phyloP scores from a whole-genome alignment of 2,113 vertebrate genomes.

The Dipodomys spectabilis region DNA sequence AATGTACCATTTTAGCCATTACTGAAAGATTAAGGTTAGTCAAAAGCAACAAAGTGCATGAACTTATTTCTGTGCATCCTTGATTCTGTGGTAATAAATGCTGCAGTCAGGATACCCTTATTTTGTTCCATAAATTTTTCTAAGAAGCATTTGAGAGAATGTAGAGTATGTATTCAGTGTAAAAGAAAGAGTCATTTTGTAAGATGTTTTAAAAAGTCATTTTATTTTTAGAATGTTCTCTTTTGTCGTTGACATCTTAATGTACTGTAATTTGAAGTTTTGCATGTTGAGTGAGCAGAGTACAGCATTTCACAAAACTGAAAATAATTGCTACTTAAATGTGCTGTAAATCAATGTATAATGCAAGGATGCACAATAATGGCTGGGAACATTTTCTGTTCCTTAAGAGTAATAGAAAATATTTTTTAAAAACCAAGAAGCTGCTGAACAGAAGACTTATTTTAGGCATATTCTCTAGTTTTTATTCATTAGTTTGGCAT shows the following conservation, averaged over 20 bases:
- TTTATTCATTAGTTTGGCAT: slow-evolving; percentile 12
- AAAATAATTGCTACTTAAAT: slow-evolving; percentile 70
- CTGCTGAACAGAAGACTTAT: not conserved
- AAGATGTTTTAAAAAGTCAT: slow-evolving; percentile 57
- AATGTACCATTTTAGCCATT: not conserved
- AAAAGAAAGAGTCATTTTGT: slow-evolving; percentile 64
- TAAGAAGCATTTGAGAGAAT: slow-evolving; percentile 36
- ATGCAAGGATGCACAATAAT: slow-evolving; percentile 16
- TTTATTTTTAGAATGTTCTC: slow-evolving; percentile 73
- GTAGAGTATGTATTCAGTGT: slow-evolving; percentile 24
- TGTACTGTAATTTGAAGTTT: slow-evolving; percentile 72
- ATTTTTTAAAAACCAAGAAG: not conserved
- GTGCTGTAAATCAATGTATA: slow-evolving; percentile 55
- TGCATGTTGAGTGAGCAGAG: slow-evolving; percentile 62
- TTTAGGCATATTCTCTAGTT: not conserved
- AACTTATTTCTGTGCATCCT: not conserved
- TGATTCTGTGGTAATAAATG: not conserved
- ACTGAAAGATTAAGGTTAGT: not conserved
- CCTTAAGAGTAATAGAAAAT: not conserved
- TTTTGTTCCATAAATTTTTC: not conserved
- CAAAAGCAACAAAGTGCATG: not conserved
- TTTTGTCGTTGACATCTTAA: slow-evolving; percentile 63
- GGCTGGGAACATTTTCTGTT: not conserved
- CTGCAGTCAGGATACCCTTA: not conserved
- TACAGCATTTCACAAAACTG: slow-evolving; percentile 41